Percentiles rank a stretch among this genome's conserved stretches.
These are phyloP conservation scores for Patiria miniata DNA, from an alignment of 35 echinoderm and acorn worm genomes.

Conservation along the genomic window DNA sequence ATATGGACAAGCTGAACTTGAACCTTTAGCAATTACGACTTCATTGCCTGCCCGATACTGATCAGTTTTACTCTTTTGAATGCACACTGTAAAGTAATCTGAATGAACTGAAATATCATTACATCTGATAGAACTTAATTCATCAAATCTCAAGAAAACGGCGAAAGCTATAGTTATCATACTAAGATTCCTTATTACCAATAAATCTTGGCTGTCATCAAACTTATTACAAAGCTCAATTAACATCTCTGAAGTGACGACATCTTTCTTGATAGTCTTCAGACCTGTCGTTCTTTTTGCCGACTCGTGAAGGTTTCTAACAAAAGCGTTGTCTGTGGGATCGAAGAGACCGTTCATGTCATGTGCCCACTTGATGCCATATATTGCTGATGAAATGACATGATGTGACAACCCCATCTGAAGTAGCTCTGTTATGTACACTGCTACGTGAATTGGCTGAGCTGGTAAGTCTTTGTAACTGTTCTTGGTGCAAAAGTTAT, in stretches of 20 bases:
- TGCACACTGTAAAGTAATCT: background rate
- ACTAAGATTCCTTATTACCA: background rate
- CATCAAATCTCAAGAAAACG: background rate
- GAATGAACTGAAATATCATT: background rate
- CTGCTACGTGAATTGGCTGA: background rate
- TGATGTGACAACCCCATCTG: background rate
- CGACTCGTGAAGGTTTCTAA: background rate
- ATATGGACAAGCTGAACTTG: background rate
- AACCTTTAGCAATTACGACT: background rate
- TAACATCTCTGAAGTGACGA: background rate
- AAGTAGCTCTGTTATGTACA: background rate
- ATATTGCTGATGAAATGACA: background rate
- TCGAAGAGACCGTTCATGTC: background rate
- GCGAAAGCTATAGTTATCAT: slow-evolving; percentile 6
- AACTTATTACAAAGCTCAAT: background rate
- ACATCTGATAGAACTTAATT: background rate
- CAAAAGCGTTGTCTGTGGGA: slow-evolving; percentile 7
- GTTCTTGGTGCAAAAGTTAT: background rate
- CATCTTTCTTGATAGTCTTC: background rate
- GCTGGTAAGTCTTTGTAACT: background rate
- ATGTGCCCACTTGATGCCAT: background rate
- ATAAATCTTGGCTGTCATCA: background rate
- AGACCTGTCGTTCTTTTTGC: background rate
- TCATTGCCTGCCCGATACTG: background rate
- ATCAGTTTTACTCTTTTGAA: slow-evolving; percentile 35